phyloP scores from a whole-genome alignment of 2,113 vertebrate species.

The Procavia capensis region DNA sequence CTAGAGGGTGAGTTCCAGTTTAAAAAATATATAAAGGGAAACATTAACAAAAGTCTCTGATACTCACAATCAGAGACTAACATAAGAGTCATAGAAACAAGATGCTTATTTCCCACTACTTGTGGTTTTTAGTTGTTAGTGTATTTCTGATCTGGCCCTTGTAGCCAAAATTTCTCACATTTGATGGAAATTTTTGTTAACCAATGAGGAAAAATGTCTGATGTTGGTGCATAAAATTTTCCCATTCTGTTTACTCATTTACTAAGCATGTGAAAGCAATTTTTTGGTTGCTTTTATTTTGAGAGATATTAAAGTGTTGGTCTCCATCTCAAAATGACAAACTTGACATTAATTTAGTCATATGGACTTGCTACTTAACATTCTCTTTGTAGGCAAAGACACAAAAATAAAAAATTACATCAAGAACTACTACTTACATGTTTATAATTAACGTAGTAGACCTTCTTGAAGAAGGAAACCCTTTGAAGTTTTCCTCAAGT shows the following conservation, averaged over 20 bases:
- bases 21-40: background rate
- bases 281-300: constrained; percentile 36
- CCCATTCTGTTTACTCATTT: background rate
- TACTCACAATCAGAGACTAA: background rate
- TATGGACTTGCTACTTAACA: background rate
- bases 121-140: background rate
- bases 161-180: background rate
- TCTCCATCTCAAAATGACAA: constrained; percentile 15
- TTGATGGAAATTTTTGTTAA: constrained; percentile 34
- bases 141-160: background rate
- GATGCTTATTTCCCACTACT: background rate
- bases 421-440: background rate
- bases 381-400: constrained; percentile 5
- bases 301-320: background rate
- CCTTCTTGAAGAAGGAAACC: background rate
- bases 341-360: background rate
- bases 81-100: fast-evolving
- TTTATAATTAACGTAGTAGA: constrained; percentile 48
- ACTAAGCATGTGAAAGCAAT: constrained; percentile 13
- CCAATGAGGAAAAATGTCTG: background rate
- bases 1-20: background rate
- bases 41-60: background rate
- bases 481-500: constrained; percentile 22
- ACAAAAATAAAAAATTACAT: background rate
- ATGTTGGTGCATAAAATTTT: background rate